Base-by-base conservation (phyloP, 2,797 vertebrate genomes). In the Todus mexicanus region DNA sequence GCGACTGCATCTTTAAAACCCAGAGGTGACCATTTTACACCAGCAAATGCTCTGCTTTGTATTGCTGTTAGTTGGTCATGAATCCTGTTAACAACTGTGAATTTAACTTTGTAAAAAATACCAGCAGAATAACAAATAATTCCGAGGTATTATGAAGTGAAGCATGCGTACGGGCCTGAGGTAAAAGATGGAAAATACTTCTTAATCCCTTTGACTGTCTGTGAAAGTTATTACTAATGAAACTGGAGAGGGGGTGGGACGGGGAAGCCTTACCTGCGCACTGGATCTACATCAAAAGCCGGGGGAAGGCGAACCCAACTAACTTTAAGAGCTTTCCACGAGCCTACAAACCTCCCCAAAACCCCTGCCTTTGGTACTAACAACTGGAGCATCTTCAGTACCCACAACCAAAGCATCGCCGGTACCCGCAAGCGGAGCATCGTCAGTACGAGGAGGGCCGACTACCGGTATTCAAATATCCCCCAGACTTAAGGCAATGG, bases 401-500 rank as follows among this genome's bases (percentile, higher is more conserved):
- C n/a, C 21, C 5, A 18, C 75, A 51, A 42, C 6, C 6, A 2
- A 10, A 57, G n/a, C 35, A 9, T 29, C 43, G 45, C 20, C 0
- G 1, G 19, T 27, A 83, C 31, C 21, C 5, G 20, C 75, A 51
- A 42, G 5, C 6, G 2, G 11, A 57, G n/a, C 35, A 9, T 29
- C 43, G 45, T 22, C 0, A 2, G 19, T 27, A 6, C 2, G 7
- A 50, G 66, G 21, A 88, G 40, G 80, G 77, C 48, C 0, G 23
- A 63, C 51, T 51, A 8, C 69, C 5, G 65, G 95, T 59, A 93
- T 84, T 65, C 95, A 63, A 92, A 47, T 35, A 90, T 75, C 87
- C 96, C 87, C 93, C 84, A 83, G 86, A 82, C 82, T 69, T 70
- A 76, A 40, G 74, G 70, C 97, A 96, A 72, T 38, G 93, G 96